Percentiles rank a stretch among this genome's conserved stretches.
Evolutionary conservation across 2,797 vertebrate species (phyloP).

Genomic region (Chromis chromis): DNA sequence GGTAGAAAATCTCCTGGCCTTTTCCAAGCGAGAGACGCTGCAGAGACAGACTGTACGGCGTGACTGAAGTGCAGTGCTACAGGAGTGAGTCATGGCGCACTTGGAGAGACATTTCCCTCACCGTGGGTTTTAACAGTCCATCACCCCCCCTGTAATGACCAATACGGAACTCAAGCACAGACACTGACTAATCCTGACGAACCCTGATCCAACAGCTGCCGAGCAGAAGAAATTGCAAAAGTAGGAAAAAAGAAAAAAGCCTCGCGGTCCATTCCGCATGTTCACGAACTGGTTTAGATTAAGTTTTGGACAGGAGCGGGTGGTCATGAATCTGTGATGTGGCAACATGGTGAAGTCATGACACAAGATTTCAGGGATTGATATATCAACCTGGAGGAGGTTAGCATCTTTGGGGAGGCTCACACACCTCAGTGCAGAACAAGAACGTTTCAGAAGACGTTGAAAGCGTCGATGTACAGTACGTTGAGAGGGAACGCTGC

Average conservation of each 20-base stretch:
- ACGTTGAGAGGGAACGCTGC: not conserved
- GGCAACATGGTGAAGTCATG: conserved; percentile 45
- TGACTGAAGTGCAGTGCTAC: conserved; percentile 33
- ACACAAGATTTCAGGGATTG: conserved; percentile 34
- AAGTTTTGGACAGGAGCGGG: conserved; percentile 24
- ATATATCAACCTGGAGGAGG: conserved; percentile 35
- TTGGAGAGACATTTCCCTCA: conserved; percentile 62
- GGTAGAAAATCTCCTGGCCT: conserved; percentile 14
- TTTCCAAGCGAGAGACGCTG: conserved; percentile 1
- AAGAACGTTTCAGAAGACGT: not conserved
- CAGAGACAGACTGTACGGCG: conserved; percentile 29
- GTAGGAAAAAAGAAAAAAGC: conserved; percentile 10
- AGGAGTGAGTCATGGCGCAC: conserved; percentile 65
- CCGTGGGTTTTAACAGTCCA: conserved; percentile 59
- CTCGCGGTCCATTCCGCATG: conserved; percentile 26
- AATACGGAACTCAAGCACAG: conserved; percentile 51
- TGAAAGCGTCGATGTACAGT: not conserved
- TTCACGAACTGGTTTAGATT: conserved; percentile 55
- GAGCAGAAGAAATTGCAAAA: conserved; percentile 26
- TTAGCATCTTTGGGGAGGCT: conserved; percentile 6
- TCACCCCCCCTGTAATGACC: conserved; percentile 58
- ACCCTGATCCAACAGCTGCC: conserved; percentile 63
- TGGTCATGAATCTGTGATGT: conserved; percentile 52
- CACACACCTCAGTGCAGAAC: conserved; percentile 18
- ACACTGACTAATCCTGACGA: conserved; percentile 71